phyloP scores from a whole-genome alignment of 2,888 invertebrate species.

The Aspidiotus destructor region DNA sequence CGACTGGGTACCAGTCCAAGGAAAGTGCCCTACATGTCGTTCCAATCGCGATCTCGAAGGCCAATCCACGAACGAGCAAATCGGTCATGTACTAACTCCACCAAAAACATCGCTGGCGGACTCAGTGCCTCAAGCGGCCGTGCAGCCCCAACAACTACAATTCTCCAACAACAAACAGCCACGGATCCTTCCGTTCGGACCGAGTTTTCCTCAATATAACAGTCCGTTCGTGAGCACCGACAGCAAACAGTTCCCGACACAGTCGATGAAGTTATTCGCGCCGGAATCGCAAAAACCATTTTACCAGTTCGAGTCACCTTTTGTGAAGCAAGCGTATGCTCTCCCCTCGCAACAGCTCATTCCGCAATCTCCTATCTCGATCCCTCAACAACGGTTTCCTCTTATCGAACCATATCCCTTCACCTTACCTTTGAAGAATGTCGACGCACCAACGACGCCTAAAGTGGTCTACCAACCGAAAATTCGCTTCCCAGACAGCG shows the following conservation, averaged over 20 bases:
- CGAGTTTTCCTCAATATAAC: constrained; percentile 18
- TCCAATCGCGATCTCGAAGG: constrained; percentile 34
- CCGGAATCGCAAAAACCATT: constrained; percentile 26
- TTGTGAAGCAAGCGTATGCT: constrained; percentile 17
- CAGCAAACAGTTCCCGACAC: constrained; percentile 5
- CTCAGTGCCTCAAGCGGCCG: constrained; percentile 25
- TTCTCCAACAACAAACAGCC: constrained; percentile 12
- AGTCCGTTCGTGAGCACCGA: constrained; percentile 13
- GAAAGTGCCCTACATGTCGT: constrained; percentile 41
- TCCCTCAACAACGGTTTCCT: constrained; percentile 36
- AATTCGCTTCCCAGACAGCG: constrained; percentile 25
- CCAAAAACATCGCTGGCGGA: constrained; percentile 16
- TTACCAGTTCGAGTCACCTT: constrained; percentile 21
- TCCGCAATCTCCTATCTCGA: background rate
- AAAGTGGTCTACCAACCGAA: constrained; percentile 20
- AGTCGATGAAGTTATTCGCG: constrained; percentile 20
- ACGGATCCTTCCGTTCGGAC: constrained; percentile 23
- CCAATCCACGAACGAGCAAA: constrained; percentile 34
- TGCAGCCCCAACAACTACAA: constrained; percentile 8
- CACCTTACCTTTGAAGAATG: constrained; percentile 13
- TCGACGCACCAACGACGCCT: constrained; percentile 16
- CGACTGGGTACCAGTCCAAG: constrained; percentile 51
- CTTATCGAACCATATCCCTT: constrained; percentile 24
- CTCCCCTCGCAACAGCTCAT: constrained; percentile 40
- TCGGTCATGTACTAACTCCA: constrained; percentile 34